Conservation (phyloP, 2,888 invertebrate genomes). For the Melipona beecheii region DNA sequence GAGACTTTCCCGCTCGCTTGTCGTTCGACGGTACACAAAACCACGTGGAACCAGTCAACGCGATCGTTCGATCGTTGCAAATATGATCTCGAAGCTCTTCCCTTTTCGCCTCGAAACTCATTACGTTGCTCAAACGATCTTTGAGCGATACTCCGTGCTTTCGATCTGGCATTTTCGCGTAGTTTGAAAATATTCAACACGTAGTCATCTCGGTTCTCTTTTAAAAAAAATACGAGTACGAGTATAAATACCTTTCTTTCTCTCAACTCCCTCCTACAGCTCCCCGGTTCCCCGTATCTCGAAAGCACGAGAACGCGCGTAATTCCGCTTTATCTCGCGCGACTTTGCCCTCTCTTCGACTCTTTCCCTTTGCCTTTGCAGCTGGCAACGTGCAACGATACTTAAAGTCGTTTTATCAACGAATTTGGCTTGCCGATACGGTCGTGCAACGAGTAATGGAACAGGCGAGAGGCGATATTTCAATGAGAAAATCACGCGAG, state of each 20-base stretch:
- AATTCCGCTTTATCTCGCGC: too few species aligned
- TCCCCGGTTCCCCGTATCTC: too few species aligned
- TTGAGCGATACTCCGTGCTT: not conserved
- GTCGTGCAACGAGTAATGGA: not conserved
- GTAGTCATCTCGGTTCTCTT: not conserved
- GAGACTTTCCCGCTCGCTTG: not conserved
- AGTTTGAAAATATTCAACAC: too few species aligned
- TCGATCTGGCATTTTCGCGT: not conserved
- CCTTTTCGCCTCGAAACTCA: too few species aligned
- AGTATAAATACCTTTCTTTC: too few species aligned
- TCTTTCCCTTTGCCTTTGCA: not conserved
- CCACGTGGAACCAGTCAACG: not conserved
- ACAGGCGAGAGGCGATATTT: not conserved
- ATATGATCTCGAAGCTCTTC: too few species aligned
- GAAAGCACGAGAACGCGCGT: too few species aligned
- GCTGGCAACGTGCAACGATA: not conserved
- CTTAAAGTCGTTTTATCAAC: not conserved
- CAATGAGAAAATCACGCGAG: conserved; percentile 16
- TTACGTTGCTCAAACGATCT: not conserved
- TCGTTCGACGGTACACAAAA: not conserved
- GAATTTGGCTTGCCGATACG: not conserved
- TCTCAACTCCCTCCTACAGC: too few species aligned
- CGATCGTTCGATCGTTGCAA: not conserved
- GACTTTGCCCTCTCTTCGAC: too few species aligned
- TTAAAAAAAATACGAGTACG: not conserved